Evolutionary conservation across 2,113 vertebrate genomes (phyloP), one percentile per base, ranked within the genome.

Genomic region (Myiozetetes cayanensis): DNA sequence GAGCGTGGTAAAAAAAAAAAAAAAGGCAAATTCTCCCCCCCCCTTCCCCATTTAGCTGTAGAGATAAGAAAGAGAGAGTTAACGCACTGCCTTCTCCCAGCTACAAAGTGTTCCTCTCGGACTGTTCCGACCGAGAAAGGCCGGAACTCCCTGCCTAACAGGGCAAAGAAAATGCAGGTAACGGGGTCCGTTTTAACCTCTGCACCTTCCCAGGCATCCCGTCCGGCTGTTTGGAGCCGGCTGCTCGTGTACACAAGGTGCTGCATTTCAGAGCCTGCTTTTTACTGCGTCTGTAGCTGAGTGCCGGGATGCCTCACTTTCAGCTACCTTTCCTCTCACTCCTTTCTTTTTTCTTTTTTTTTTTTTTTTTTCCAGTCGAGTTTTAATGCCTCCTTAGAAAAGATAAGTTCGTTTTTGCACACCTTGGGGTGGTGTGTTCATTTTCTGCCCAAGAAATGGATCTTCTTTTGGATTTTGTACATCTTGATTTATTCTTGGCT

Each of bases 381-480:
- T 97, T 97, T 97, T 97, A 98, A 96, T 97, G 95, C 94, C 96
- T 97, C 90, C 96, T 97, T 92, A 94, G 97, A 94, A 98, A 97
- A 98, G 96, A 97, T 97, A 97, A 96, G 97, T 97, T 98, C 90
- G 89, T 96, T 98, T 97, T 94, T 98, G 96, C 94, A 97, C 97
- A 97, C 96, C 95, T 97, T 96, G 92, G 94, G 97, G 96, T 97
- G 95, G 97, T 97, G 96, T 98, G 98, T 97, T 98, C 98, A 98
- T 98, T 98, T 98, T 97, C 97, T 98, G 96, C 97, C 98, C 97
- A 97, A 98, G 97, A 98, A 99, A 98, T 98, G 98, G 99, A 99
- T 99, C 98, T 98, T 97, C 98, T 98, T 97, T 98, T 83, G 93
- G 97, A 98, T 98, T 98, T 97, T 98, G 98, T 98, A 98, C 98